Percentiles rank a stretch among this genome's conserved stretches.
Evolutionary conservation across 2,113 vertebrate species (phyloP).

Genomic region (Anguilla japonica): DNA sequence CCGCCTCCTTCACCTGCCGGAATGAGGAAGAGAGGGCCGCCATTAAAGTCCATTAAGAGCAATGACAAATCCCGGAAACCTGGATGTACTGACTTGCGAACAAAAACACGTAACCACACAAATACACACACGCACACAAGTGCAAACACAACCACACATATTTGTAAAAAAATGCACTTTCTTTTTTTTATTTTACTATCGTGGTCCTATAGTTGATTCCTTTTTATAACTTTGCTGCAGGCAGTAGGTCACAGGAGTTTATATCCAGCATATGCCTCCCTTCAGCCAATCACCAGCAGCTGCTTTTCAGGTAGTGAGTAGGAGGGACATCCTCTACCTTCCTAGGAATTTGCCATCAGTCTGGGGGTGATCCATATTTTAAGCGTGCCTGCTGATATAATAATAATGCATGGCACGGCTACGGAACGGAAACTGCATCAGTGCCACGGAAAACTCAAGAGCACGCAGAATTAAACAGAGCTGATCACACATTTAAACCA

Average conservation of each 20-base stretch:
- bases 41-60: background rate
- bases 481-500: background rate
- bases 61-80: background rate
- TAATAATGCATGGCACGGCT: background rate
- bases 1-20: constrained; percentile 78
- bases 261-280: no score
- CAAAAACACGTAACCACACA: background rate
- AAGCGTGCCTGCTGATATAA: background rate
- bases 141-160: background rate
- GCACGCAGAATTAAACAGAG: background rate
- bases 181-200: background rate
- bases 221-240: no score
- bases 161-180: background rate
- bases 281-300: no score
- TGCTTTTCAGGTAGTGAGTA: background rate
- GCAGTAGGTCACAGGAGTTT: no score
- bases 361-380: background rate
- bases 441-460: background rate
- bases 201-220: background rate
- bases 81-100: no score
- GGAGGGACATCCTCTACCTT: background rate
- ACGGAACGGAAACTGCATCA: background rate
- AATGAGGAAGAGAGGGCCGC: background rate
- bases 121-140: background rate
- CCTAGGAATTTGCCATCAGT: background rate